Conservation (phyloP, 1,140 invertebrate species). For the Musca domestica region DNA sequence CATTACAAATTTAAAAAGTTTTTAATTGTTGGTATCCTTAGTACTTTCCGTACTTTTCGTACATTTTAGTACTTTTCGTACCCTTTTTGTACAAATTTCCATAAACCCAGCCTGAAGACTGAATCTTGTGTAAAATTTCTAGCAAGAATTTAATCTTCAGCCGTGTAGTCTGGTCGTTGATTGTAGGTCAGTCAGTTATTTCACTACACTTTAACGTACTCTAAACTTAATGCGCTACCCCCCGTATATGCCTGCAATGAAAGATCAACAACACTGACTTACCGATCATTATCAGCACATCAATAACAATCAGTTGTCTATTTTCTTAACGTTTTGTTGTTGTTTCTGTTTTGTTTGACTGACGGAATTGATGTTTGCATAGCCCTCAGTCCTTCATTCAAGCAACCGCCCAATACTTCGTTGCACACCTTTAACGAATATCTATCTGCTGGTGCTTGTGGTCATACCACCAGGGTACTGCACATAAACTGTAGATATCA, state of each 20-base stretch:
- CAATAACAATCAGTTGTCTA: constrained; percentile 15
- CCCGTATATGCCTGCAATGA: background rate
- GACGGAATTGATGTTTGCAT: constrained; percentile 11
- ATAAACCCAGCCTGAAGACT: too few relatives aligned
- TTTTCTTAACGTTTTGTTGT: background rate
- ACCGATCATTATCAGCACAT: constrained; percentile 2
- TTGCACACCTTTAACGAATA: background rate
- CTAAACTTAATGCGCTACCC: too few relatives aligned
- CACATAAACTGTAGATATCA: background rate
- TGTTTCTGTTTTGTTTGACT: background rate
- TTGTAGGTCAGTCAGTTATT: too few relatives aligned
- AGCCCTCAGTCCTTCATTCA: constrained; percentile 3
- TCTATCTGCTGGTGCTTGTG: background rate
- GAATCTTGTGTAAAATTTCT: too few relatives aligned
- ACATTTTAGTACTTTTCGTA: too few relatives aligned
- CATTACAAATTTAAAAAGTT: too few relatives aligned
- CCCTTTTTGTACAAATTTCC: too few relatives aligned
- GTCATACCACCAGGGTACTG: background rate
- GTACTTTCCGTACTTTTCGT: too few relatives aligned
- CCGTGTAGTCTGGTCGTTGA: too few relatives aligned
- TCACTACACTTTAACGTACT: too few relatives aligned
- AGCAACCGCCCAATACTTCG: background rate
- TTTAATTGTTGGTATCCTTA: too few relatives aligned
- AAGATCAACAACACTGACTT: background rate
- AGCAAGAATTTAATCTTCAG: too few relatives aligned